A percentile compares a stretch with the other conserved stretches of the same genome.
These are phyloP conservation scores for Gyrodactylus bullatarudis DNA, from an alignment of 1,140 invertebrate species.

Conservation along the genomic window DNA sequence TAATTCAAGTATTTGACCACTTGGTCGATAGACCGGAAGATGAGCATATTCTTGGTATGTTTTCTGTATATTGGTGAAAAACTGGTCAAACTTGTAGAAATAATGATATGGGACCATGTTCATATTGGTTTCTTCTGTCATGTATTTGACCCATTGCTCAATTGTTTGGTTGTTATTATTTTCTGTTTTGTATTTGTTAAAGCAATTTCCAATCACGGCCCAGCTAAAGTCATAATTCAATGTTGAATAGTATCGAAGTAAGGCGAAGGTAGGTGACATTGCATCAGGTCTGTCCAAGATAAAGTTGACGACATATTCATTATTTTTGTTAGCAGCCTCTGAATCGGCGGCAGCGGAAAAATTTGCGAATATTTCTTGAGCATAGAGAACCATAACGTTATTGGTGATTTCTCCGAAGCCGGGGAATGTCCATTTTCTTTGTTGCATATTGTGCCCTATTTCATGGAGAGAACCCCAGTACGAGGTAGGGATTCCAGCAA, in stretches of 20 bases:
- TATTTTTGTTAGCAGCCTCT: neutral
- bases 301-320: neutral
- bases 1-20: neutral
- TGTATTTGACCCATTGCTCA: neutral
- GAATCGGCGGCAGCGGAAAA: neutral
- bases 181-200: neutral
- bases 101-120: neutral
- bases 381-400: neutral
- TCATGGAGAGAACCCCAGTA: neutral
- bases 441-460: neutral
- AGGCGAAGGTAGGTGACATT: neutral
- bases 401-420: neutral
- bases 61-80: neutral
- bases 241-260: neutral
- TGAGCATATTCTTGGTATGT: neutral
- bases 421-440: neutral
- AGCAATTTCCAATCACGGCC: neutral
- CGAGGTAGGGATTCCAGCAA: neutral
- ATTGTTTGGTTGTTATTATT: neutral
- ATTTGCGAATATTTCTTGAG: neutral
- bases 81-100: neutral
- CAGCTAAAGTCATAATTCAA: neutral
- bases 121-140: neutral
- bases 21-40: neutral
- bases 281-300: neutral